Evolutionary conservation across 2,888 invertebrate genomes (phyloP), one percentile per base, ranked within the genome.

Genomic region (Rhodophaea formosa): DNA sequence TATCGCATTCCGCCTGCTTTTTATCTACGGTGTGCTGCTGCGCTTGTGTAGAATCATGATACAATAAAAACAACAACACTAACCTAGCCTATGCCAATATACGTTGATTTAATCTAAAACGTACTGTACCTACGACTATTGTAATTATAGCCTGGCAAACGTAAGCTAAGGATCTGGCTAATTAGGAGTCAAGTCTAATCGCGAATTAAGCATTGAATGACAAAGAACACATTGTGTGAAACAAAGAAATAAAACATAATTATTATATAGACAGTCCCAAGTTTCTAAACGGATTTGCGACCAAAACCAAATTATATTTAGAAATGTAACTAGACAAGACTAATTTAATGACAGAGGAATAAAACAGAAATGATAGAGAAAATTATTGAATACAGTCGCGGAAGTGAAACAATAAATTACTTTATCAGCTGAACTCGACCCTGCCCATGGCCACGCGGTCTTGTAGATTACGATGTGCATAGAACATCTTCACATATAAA

Each of bases 1-100:
- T 80, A 81, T 81, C 78, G 77, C 79, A 82, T 81, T 80, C 80
- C 79, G 67, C 59, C 65, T 67, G 70, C 57, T 75, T 79, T 79
- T 82, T 79, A 77, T 78, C 75, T 63, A 69, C 69, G 63, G 63
- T 72, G 67, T 65, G 70, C 67, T 65, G 65, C 60, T 74, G 70
- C 65, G 68, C 67, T 67, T 69, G 71, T 70, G 61, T 68, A 64
- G 70, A 65, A 69, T 71, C 69, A 67, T 58, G 67, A 66, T 71
- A 67, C 56, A 70, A 71, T 62, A 70, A 74, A 69, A 72, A 71
- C 66, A 62, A 51, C 3, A 61, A 47, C 62, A 62, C 56, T 66
- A 57, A 60, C 54, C 60, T 67, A 57, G 61, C 54, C 60, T 67
- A 57, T 49, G 53, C 70, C 60, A 60, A 61, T 59, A 35, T 10